Percentiles rank a stretch among this genome's conserved stretches.
These are phyloP conservation scores for Lagodon rhomboides DNA, from an alignment of 2,797 vertebrate genomes.

Conservation along the genomic window DNA sequence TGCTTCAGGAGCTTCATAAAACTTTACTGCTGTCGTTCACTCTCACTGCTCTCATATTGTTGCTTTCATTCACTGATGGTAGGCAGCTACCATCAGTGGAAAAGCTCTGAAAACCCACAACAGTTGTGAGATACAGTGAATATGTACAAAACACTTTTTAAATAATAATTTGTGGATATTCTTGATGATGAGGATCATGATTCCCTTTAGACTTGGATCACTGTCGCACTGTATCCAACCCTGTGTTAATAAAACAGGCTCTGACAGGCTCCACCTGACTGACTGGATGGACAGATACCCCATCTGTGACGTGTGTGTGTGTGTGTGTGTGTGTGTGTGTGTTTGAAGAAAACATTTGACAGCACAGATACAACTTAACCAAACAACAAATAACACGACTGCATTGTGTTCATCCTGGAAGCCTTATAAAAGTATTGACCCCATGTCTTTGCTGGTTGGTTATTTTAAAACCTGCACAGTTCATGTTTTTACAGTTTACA, in stretches of 20 bases:
- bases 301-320: no score
- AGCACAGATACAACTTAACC: no score
- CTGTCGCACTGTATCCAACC: background rate
- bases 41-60: no score
- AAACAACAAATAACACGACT: no score
- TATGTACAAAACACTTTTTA: background rate
- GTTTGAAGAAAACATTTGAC: background rate
- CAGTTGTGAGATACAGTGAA: background rate
- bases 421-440: background rate
- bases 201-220: constrained; percentile 7
- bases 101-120: no score
- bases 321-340: no score
- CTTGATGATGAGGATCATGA: background rate
- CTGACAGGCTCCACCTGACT: background rate
- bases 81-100: no score
- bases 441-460: background rate
- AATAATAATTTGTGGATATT: constrained; percentile 5
- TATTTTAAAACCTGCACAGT: background rate
- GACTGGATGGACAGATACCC: no score
- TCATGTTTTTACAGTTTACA: background rate
- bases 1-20: no score
- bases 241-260: background rate
- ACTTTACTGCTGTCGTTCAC: no score
- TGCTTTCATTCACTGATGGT: no score
- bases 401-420: background rate